Percentiles rank a stretch among this genome's conserved stretches.
Evolutionary conservation across 2,888 invertebrate genomes (phyloP).

Genomic region (Dioctria rufipes): DNA sequence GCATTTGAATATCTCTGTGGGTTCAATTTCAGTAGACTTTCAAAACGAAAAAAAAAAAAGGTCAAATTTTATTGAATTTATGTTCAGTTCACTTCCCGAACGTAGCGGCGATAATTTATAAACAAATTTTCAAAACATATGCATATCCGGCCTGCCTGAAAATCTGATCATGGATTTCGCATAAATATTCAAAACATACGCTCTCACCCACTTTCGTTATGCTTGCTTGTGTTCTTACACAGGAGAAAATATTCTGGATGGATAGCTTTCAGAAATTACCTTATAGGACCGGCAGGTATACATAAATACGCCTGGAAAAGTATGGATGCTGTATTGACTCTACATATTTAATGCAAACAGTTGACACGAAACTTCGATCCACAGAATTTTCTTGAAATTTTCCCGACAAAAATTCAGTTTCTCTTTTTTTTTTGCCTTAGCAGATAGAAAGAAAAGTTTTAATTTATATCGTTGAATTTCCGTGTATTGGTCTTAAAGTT

Average conservation of each 20-base stretch:
- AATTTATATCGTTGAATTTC: no score
- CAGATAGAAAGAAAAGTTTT: no score
- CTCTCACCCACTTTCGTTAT: neutral
- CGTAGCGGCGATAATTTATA: slow-evolving; percentile 30
- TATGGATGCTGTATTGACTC: no score
- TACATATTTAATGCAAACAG: no score
- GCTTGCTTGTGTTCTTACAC: neutral
- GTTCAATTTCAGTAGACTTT: neutral
- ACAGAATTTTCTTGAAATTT: no score
- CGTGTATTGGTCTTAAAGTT: no score
- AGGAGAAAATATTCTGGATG: no score
- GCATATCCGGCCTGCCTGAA: slow-evolving; percentile 15
- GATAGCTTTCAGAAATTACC: slow-evolving; percentile 14
- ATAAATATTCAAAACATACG: slow-evolving; percentile 38
- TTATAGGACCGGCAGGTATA: neutral
- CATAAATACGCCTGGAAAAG: no score
- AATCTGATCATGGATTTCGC: slow-evolving; percentile 19
- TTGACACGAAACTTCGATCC: no score
- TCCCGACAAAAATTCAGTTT: no score
- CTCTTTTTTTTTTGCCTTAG: no score
- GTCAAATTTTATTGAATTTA: slow-evolving; percentile 34
- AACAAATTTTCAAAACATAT: neutral
- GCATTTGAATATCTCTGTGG: neutral
- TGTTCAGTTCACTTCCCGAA: slow-evolving; percentile 18
- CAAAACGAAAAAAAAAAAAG: slow-evolving; percentile 14